These are phyloP conservation scores for Danio tinwini DNA, from an alignment of 2,797 vertebrate genomes.

Conservation along the genomic window DNA sequence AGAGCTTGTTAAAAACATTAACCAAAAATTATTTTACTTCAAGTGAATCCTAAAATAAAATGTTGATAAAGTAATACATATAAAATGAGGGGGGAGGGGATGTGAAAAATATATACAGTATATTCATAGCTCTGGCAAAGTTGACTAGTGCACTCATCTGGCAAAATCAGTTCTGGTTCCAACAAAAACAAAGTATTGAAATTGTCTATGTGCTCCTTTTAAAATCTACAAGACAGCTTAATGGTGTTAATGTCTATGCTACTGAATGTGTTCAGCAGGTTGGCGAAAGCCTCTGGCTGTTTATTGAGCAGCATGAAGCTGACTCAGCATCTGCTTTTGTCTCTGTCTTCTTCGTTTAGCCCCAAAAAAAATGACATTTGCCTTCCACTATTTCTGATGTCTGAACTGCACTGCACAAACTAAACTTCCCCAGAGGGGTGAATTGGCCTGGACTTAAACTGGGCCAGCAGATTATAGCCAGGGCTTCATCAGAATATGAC, in stretches of 20 bases:
- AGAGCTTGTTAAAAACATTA: no score
- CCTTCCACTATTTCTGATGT: background rate
- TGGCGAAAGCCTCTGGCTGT: constrained; percentile 32
- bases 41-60: no score
- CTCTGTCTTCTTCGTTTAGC: constrained; percentile 29
- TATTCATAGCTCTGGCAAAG: no score
- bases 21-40: no score
- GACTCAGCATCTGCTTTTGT: constrained; percentile 44
- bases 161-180: no score
- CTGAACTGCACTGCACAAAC: constrained; percentile 4
- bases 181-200: background rate
- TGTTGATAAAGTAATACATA: no score
- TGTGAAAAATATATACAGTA: no score
- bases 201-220: constrained; percentile 36
- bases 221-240: constrained; percentile 24
- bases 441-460: constrained; percentile 28
- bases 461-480: constrained; percentile 27
- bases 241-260: constrained; percentile 24
- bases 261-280: constrained; percentile 35
- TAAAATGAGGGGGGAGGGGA: no score
- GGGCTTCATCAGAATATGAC: constrained; percentile 2
- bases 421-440: constrained; percentile 14
- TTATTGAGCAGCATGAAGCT: constrained; percentile 35
- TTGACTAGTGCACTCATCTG: no score
- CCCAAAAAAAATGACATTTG: constrained; percentile 1